Evolutionary conservation across 2,113 vertebrate species (phyloP).

Genomic region (Sceloporus tristichus): DNA sequence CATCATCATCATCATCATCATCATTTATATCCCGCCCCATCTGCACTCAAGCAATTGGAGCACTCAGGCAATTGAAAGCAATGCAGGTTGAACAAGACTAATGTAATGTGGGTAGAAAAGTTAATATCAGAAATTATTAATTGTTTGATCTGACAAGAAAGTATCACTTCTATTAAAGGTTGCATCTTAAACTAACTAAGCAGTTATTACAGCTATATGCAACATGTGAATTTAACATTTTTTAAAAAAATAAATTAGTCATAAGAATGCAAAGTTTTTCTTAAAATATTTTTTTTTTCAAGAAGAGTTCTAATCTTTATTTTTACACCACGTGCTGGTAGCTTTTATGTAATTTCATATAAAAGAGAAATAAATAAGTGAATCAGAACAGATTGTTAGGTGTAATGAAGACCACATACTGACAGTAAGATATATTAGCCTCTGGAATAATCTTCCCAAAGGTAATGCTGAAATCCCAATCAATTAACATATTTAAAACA

Average conservation of each 20-base stretch:
- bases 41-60: too few relatives aligned
- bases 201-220: background rate
- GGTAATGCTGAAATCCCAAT: slow-evolving; percentile 25
- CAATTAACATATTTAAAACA: slow-evolving; percentile 27
- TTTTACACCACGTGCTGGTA: background rate
- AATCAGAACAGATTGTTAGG: background rate
- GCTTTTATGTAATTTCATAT: background rate
- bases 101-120: background rate
- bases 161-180: background rate
- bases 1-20: too few relatives aligned
- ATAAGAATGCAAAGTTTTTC: background rate
- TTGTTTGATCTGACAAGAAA: background rate
- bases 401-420: background rate
- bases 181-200: background rate
- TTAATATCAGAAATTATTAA: background rate
- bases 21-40: too few relatives aligned
- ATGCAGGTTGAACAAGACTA: background rate
- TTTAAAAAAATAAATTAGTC: background rate
- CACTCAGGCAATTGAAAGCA: background rate
- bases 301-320: background rate
- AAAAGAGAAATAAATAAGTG: background rate
- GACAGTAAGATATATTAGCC: slow-evolving; percentile 17
- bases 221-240: background rate
- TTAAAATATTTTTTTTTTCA: background rate
- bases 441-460: slow-evolving; percentile 36